A percentile compares a stretch with the other conserved stretches of the same genome.
Evolutionary conservation across 2,113 vertebrate species (phyloP).

Genomic region (Hippocampus mohnikei): DNA sequence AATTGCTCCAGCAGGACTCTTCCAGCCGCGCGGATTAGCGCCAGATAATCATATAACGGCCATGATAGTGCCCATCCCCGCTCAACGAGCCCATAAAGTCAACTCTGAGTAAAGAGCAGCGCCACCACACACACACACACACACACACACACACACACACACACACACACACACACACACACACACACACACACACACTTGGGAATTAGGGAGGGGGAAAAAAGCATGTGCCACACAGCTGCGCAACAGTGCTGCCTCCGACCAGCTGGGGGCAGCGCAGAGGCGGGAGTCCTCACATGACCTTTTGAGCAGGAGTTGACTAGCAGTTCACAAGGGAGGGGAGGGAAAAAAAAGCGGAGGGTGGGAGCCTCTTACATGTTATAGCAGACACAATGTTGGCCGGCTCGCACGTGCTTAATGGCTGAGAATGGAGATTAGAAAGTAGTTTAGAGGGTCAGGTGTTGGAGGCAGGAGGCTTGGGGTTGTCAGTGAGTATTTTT

Average conservation of each 20-base stretch:
- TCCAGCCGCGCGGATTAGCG: constrained; percentile 50
- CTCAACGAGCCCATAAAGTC: constrained; percentile 55
- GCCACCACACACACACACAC: not conserved
- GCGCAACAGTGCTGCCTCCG: constrained; percentile 14
- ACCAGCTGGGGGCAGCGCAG: constrained; percentile 60
- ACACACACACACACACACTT: constrained; percentile 20
- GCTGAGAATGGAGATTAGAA: constrained; percentile 50
- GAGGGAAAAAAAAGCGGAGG: not conserved
- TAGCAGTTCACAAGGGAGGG: constrained; percentile 42
- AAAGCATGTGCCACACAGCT: constrained; percentile 29
- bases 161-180: constrained; percentile 9
- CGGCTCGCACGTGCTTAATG: constrained; percentile 35
- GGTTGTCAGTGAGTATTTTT: not conserved
- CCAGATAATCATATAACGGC: constrained; percentile 60
- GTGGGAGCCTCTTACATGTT: constrained; percentile 47
- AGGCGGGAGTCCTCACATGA: constrained; percentile 66
- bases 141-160: constrained; percentile 2
- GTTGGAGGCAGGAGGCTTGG: constrained; percentile 10
- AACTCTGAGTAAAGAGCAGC: constrained; percentile 55
- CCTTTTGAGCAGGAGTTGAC: constrained; percentile 29
- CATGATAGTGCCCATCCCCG: constrained; percentile 42
- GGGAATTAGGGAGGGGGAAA: constrained; percentile 13
- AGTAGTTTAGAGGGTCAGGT: constrained; percentile 55
- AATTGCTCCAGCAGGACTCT: constrained; percentile 62
- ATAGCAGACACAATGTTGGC: constrained; percentile 31